Percentiles rank a stretch among this genome's conserved stretches.
These are phyloP conservation scores for Abramis brama DNA, from an alignment of 2,113 vertebrate species.

Conservation along the genomic window DNA sequence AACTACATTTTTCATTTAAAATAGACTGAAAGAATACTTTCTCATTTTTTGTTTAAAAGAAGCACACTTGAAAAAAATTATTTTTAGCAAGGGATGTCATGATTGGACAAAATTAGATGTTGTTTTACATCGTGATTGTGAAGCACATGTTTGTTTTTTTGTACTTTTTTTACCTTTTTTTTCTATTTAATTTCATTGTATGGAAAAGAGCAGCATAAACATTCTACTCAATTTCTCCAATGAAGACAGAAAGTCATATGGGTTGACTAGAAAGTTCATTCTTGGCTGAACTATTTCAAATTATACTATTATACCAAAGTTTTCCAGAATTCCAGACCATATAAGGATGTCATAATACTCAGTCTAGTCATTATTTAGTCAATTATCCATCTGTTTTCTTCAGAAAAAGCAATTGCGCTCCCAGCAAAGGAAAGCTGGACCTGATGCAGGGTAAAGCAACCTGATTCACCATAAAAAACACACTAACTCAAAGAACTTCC, in stretches of 20 bases:
- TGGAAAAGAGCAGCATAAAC: neutral
- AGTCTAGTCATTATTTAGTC: conserved; percentile 15
- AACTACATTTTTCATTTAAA: too few species aligned
- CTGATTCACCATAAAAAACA: neutral
- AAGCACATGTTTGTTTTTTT: neutral
- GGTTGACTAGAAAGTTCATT: neutral
- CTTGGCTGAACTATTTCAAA: neutral
- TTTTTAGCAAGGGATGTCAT: neutral
- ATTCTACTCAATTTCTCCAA: neutral
- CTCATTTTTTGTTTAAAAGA: too few species aligned
- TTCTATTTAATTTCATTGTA: too few species aligned
- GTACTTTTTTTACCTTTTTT: neutral
- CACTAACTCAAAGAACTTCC: neutral
- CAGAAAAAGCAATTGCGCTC: neutral
- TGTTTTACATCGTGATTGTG: neutral
- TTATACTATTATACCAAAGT: too few species aligned
- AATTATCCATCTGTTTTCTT: neutral
- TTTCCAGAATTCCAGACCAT: conserved; percentile 40
- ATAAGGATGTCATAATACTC: neutral
- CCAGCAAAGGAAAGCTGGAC: neutral
- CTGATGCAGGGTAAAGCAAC: neutral
- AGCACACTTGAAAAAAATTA: too few species aligned
- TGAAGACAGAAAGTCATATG: neutral
- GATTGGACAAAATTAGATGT: neutral
- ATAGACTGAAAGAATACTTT: too few species aligned